Conservation (phyloP, 2,113 vertebrate genomes). For the Octodon degus region DNA sequence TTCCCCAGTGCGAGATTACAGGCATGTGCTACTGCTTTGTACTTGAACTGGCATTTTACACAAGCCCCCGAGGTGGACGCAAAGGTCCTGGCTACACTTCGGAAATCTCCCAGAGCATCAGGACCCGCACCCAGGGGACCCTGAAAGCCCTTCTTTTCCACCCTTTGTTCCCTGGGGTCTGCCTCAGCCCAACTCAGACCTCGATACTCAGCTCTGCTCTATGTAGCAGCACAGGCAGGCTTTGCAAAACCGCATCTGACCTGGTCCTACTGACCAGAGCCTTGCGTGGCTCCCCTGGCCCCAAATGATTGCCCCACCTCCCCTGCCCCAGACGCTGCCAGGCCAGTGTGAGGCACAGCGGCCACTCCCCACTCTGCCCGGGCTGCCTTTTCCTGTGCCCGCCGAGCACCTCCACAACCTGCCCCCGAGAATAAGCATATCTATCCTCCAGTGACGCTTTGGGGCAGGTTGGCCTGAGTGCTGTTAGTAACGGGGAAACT, state of each 20-base stretch:
- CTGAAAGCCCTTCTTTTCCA: background rate
- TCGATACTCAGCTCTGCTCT: background rate
- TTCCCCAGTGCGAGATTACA: background rate
- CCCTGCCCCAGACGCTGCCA: too few species aligned
- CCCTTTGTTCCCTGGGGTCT: background rate
- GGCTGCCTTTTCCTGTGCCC: background rate
- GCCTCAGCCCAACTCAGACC: background rate
- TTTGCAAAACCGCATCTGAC: background rate
- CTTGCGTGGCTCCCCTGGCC: background rate
- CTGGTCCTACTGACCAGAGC: background rate
- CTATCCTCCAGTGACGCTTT: background rate
- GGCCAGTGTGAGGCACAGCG: background rate
- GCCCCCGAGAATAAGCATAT: too few species aligned
- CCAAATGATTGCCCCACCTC: background rate
- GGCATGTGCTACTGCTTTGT: background rate
- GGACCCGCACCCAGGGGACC: background rate
- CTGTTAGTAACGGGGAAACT: background rate
- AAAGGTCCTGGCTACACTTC: background rate
- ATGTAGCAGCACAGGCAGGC: background rate
- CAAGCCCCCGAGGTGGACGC: background rate
- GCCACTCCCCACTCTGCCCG: background rate
- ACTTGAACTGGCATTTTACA: slow-evolving; percentile 17
- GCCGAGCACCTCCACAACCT: background rate
- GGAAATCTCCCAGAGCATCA: background rate
- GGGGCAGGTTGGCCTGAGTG: background rate